A percentile compares a stretch with the other conserved stretches of the same genome.
Evolutionary conservation across 2,888 invertebrate genomes (phyloP).

Genomic region (Caradrina kadenii): DNA sequence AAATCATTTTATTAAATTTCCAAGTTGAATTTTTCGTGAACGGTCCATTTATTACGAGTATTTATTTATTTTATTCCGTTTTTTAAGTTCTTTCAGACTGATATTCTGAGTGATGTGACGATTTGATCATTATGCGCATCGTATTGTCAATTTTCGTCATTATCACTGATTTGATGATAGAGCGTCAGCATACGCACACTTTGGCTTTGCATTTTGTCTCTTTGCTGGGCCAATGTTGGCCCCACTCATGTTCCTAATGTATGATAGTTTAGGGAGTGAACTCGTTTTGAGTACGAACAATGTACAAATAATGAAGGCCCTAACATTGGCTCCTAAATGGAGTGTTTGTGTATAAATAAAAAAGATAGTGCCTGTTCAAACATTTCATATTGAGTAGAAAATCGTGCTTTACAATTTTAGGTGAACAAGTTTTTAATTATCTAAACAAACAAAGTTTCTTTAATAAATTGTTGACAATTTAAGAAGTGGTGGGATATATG

Average conservation of each 20-base stretch:
- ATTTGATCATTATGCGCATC: constrained; percentile 50
- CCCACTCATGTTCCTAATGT: constrained; percentile 63
- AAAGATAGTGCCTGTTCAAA: constrained; percentile 63
- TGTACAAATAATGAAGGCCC: constrained; percentile 56
- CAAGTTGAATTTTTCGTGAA: constrained; percentile 72
- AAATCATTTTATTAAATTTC: constrained; percentile 76
- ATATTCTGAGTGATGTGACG: constrained; percentile 58
- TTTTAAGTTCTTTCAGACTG: constrained; percentile 69
- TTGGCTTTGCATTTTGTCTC: constrained; percentile 57
- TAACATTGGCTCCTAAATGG: constrained; percentile 53
- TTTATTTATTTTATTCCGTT: constrained; percentile 66
- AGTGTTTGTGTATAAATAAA: constrained; percentile 53
- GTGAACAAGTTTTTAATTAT: constrained; percentile 52
- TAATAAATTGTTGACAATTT: constrained; percentile 56
- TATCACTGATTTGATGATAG: constrained; percentile 44
- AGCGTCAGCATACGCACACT: constrained; percentile 60
- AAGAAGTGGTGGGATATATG: constrained; percentile 41
- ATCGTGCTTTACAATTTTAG: constrained; percentile 58
- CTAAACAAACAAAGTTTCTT: constrained; percentile 41
- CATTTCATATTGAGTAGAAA: constrained; percentile 65
- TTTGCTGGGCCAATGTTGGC: constrained; percentile 45
- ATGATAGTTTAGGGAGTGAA: constrained; percentile 44
- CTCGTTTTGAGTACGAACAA: constrained; percentile 53
- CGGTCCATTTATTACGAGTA: constrained; percentile 75
- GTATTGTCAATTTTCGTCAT: constrained; percentile 62